phyloP scores from a whole-genome alignment of 2,888 invertebrate species.

The Acleris holmiana region DNA sequence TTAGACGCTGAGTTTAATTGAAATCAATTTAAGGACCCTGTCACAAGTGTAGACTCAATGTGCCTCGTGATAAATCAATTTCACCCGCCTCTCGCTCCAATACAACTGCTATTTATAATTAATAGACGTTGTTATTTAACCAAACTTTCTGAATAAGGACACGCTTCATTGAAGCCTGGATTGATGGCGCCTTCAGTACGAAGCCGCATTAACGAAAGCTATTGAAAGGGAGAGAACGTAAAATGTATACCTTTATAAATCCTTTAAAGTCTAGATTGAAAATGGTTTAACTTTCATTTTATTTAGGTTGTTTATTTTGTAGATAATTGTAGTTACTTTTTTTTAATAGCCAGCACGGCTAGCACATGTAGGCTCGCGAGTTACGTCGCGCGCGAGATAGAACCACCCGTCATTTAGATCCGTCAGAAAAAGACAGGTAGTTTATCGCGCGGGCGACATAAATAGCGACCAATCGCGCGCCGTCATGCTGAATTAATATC shows the following conservation, averaged over 20 bases:
- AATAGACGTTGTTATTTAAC: conserved; percentile 73
- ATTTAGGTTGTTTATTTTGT: not conserved
- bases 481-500: no score
- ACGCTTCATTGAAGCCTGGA: conserved; percentile 68
- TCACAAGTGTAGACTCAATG: conserved; percentile 32
- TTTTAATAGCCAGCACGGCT: no score
- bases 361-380: no score
- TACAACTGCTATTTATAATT: conserved; percentile 69
- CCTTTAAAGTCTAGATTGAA: conserved; percentile 13
- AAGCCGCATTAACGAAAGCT: conserved; percentile 14
- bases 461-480: no score
- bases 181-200: conserved; percentile 55
- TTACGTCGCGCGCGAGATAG: no score
- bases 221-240: conserved; percentile 19
- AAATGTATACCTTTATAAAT: conserved; percentile 18
- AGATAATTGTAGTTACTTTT: no score
- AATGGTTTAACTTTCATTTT: not conserved
- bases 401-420: no score
- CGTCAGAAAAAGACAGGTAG: no score
- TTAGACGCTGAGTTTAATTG: conserved; percentile 19
- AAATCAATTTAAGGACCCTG: conserved; percentile 23
- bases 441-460: no score
- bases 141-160: conserved; percentile 67
- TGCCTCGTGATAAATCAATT: conserved; percentile 63
- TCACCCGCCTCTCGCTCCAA: conserved; percentile 57